Conservation (phyloP, 2,113 vertebrate species). For the Chaetura pelagica region DNA sequence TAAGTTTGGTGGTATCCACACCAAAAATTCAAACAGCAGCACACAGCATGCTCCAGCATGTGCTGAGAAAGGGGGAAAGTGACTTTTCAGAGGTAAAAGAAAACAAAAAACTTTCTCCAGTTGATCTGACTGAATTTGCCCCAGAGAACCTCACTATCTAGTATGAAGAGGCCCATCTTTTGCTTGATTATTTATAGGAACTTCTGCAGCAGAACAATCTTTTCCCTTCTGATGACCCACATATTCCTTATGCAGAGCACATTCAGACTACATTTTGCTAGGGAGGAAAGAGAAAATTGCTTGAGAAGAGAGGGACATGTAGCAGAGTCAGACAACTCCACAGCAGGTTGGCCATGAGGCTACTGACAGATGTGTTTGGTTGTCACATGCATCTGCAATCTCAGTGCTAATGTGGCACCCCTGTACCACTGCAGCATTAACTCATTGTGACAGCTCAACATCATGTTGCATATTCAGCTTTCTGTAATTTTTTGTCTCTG, state of each 20-base stretch:
- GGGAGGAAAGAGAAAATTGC: not conserved
- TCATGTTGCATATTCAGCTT: rapidly evolving
- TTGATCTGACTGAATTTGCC: not conserved
- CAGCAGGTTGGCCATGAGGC: not conserved
- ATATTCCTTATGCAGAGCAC: rapidly evolving
- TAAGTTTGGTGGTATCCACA: not conserved
- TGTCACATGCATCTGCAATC: not conserved
- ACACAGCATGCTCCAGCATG: not conserved
- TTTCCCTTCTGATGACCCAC: not conserved
- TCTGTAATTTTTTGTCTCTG: not conserved
- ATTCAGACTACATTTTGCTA: not conserved
- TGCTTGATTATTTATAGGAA: not conserved
- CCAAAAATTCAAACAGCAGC: not conserved
- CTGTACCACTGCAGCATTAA: not conserved
- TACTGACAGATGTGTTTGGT: too few relatives aligned
- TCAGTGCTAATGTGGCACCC: not conserved
- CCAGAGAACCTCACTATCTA: not conserved
- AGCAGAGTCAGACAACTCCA: not conserved
- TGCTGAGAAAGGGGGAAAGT: not conserved
- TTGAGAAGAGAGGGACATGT: not conserved
- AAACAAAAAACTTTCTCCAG: not conserved
- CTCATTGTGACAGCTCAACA: rapidly evolving
- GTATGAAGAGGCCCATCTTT: not conserved
- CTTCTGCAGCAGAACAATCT: not conserved
- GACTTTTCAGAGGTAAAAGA: not conserved